Evolutionary conservation across 2,888 invertebrate species (phyloP), one percentile per base, ranked within the genome.

Genomic region (Hylaea fasciaria): DNA sequence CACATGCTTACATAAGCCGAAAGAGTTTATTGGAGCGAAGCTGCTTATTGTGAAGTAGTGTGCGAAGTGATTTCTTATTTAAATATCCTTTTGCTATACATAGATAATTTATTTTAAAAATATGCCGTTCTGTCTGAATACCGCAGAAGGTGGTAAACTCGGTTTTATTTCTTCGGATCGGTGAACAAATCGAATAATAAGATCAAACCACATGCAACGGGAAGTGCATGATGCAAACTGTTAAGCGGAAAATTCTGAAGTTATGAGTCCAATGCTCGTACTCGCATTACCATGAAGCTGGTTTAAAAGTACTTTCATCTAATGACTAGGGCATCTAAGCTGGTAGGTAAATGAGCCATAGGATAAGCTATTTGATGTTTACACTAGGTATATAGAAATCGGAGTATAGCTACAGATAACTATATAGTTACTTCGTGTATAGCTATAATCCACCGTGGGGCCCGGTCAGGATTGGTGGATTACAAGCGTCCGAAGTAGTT

Each of bases 1-100:
- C 81, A 70, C 78, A 76, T 80, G 73, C 57, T 82, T 84, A 83
- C 74, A 74, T 83, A 81, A 83, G 65, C 57, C 44, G 52, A 65
- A 66, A 62, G 40, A 68, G 68, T 69, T 71, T 76, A 80, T 67
- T 81, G 76, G 78, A 76, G 73, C 79, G 71, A 77, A 74, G 70
- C 69, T 63, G 57, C 57, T 69, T 69, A 65, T 71, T 71, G 55
- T 66, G 51, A 65, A 71, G 67, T 71, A 64, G 63, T 64, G 64
- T 64, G 62, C 65, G 64, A 63, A 66, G 45, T 60, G 32, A 57
- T 62, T 69, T 48, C 46, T 57, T 56, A 62, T 62, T 62, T 56
- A 48, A 62, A 58, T 51, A 50, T 62, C 40, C 46, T 58, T 53
- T 48, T 44, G 37, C 47, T 17, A 50, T 17, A 44, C 43, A 29